These are phyloP conservation scores for Tachysurus vachellii DNA, from an alignment of 2,113 vertebrate genomes.

Conservation along the genomic window DNA sequence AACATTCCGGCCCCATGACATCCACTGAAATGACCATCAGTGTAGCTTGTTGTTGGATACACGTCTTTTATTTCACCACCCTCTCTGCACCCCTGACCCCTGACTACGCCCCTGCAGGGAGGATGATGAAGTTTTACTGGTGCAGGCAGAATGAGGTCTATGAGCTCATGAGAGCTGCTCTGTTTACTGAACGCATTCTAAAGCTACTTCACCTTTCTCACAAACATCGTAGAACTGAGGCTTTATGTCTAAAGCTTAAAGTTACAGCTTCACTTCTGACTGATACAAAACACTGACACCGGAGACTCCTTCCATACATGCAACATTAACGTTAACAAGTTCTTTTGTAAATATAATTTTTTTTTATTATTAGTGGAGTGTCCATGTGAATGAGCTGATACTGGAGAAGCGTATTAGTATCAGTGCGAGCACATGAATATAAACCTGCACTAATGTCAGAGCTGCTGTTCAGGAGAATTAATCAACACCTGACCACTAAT, in stretches of 20 bases:
- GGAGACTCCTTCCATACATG: background rate
- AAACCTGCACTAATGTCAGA: background rate
- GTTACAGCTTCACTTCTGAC: background rate
- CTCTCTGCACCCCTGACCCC: background rate
- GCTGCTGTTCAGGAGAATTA: background rate
- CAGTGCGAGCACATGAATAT: background rate
- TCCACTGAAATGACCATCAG: background rate
- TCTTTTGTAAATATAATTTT: too few relatives aligned
- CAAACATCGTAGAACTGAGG: too few relatives aligned
- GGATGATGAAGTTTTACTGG: background rate
- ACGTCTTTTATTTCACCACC: background rate
- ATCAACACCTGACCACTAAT: background rate
- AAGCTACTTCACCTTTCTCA: background rate
- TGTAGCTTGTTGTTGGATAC: background rate
- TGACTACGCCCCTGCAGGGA: background rate
- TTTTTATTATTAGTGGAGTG: background rate
- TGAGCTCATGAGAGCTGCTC: slow-evolving; percentile 31
- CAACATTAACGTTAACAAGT: background rate
- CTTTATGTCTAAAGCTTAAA: too few relatives aligned
- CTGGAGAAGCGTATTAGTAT: background rate
- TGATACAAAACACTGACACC: background rate
- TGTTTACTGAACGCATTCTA: background rate
- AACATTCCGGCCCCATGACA: slow-evolving; percentile 32
- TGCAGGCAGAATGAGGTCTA: background rate
- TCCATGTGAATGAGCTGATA: background rate